phyloP scores from a whole-genome alignment of 2,113 vertebrate genomes.

The Aphelocoma coerulescens region DNA sequence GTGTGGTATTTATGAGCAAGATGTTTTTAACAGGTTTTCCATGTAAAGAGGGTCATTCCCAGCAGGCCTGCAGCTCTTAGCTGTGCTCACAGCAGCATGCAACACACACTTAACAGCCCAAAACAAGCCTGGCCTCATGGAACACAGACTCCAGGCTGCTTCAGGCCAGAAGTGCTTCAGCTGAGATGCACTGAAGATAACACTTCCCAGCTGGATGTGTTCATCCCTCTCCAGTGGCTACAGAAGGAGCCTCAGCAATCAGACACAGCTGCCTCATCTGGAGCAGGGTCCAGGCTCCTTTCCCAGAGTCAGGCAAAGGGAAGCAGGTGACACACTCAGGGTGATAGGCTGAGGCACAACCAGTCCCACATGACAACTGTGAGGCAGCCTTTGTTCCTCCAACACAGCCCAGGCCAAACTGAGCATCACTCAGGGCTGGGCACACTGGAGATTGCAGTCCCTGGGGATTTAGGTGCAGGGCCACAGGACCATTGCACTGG shows the following conservation, averaged over 20 bases:
- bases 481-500: neutral
- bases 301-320: neutral
- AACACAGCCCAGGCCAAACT: neutral
- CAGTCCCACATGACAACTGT: neutral
- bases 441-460: too few species aligned
- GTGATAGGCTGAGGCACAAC: neutral
- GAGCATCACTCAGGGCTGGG: neutral
- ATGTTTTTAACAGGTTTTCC: slow-evolving; percentile 2
- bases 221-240: neutral
- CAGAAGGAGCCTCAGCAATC: neutral
- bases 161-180: neutral
- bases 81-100: neutral
- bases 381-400: neutral
- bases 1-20: neutral
- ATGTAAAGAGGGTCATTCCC: neutral
- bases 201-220: neutral
- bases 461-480: neutral
- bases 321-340: neutral
- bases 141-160: neutral
- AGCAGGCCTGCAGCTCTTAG: neutral
- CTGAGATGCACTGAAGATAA: neutral
- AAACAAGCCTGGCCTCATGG: neutral
- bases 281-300: neutral
- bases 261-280: neutral
- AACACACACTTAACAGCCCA: neutral